Evolutionary conservation across 2,113 vertebrate genomes (phyloP), one percentile per base, ranked within the genome.

Genomic region (Grammomys surdaster): DNA sequence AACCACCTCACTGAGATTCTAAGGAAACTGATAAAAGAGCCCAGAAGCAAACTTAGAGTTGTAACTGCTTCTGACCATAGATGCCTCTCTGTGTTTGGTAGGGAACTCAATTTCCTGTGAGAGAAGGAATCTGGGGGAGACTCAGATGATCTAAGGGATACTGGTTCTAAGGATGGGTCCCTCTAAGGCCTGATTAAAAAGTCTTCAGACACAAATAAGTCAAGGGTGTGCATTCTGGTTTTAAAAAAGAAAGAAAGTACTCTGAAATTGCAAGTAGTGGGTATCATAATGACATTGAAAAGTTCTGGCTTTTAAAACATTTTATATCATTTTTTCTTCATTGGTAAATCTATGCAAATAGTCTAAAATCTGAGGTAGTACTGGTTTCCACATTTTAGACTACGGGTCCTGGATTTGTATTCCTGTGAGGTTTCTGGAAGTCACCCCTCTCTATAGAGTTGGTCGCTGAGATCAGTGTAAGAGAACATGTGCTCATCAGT

Each of bases 1-100:
- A 97, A 98, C 96, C 95, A 97, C 94, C 97, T 98, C 97, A 92
- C 88, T 95, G 96, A 97, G 97, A 98, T 96, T 95, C 60, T 96
- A 98, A 98, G 96, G 96, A 80, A 98, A 92, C 95, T 98, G 98
- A 98, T 95, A 70, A 91, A 89, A 56, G 75, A 94, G 54, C 20
- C n/a, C 84, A 63, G 70, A 95, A 94, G 72, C 40, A 91, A 96
- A 65, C 11, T 31, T 70, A n/a, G 11, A 58, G 69, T 90, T 95
- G 75, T 91, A 87, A 69, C 78, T 91, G 65, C 40, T 91, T 67
- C 3, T 72, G 92, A 72, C 60, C 43, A 67, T 65, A 11, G 24
- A 82, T 87, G 26, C 85, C 8, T 96, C 11, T 88, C 96, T 93
- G 63, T 54, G 76, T 92, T 95, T 93, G 58, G 36, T 89, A 75